phyloP scores from a whole-genome alignment of 2,888 invertebrate genomes.

The Glyphotaelius pellucidus region DNA sequence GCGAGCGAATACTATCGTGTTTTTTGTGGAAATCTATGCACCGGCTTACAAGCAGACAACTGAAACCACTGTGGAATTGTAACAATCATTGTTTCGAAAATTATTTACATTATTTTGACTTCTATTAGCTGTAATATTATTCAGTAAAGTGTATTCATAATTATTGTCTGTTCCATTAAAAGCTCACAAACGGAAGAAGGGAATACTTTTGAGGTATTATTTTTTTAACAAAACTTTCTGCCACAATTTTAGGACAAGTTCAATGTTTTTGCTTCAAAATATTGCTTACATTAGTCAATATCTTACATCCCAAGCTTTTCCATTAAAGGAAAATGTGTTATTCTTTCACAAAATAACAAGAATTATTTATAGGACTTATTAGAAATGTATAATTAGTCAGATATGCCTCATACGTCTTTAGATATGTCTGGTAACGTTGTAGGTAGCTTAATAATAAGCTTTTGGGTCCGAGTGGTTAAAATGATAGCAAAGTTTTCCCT shows the following conservation, averaged over 20 bases:
- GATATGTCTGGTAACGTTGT: too few species aligned
- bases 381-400: too few species aligned
- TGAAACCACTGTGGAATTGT: background rate
- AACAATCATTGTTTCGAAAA: background rate
- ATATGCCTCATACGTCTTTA: too few species aligned
- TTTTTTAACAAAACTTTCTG: background rate
- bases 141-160: too few species aligned
- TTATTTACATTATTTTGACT: too few species aligned
- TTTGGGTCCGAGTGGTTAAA: too few species aligned
- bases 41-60: background rate
- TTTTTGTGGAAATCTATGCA: slow-evolving; percentile 38
- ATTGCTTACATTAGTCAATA: background rate
- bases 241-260: background rate
- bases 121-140: too few species aligned
- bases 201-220: background rate
- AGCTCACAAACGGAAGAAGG: background rate
- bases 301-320: background rate
- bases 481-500: too few species aligned
- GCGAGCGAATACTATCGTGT: slow-evolving; percentile 51
- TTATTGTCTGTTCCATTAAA: background rate
- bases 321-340: too few species aligned
- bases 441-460: too few species aligned
- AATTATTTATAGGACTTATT: too few species aligned
- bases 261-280: background rate
- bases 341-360: background rate